phyloP scores from a whole-genome alignment of 1,140 invertebrate species.

The Pseudomyrmex cubaensis region DNA sequence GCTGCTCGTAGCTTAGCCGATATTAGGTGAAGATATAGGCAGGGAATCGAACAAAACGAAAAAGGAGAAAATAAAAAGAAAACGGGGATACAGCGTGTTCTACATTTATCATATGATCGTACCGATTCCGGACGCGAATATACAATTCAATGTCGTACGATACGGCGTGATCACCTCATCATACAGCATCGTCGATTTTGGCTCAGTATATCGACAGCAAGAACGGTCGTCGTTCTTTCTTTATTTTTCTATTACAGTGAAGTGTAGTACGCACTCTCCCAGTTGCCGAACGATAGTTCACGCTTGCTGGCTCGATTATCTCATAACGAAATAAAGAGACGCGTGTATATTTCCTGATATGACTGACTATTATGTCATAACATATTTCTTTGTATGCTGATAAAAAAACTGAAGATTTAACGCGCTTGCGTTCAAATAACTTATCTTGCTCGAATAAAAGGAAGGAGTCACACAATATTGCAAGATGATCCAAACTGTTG shows the following conservation, averaged over 20 bases:
- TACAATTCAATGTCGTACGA: slow-evolving; percentile 56
- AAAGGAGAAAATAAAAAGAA: slow-evolving; percentile 76
- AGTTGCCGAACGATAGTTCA: too few species aligned
- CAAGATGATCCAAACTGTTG: background rate
- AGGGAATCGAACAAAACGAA: slow-evolving; percentile 56
- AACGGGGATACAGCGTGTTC: slow-evolving; percentile 69
- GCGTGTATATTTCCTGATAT: too few species aligned
- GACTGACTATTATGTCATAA: too few species aligned
- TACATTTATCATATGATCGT: slow-evolving; percentile 82
- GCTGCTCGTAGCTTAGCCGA: background rate
- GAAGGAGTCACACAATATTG: background rate
- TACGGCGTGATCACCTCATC: slow-evolving; percentile 56
- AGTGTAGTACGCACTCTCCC: too few species aligned
- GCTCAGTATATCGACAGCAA: slow-evolving; percentile 36
- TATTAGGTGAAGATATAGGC: background rate
- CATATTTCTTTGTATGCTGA: too few species aligned
- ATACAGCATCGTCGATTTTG: slow-evolving; percentile 64
- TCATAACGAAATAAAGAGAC: too few species aligned
- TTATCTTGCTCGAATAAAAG: too few species aligned
- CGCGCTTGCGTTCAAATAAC: too few species aligned
- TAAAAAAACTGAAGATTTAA: too few species aligned
- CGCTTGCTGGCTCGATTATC: too few species aligned
- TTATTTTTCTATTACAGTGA: too few species aligned
- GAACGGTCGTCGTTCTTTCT: too few species aligned
- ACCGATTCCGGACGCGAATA: slow-evolving; percentile 58